Evolutionary conservation across 2,888 invertebrate genomes (phyloP).

Genomic region (Ctenicera cuprea): DNA sequence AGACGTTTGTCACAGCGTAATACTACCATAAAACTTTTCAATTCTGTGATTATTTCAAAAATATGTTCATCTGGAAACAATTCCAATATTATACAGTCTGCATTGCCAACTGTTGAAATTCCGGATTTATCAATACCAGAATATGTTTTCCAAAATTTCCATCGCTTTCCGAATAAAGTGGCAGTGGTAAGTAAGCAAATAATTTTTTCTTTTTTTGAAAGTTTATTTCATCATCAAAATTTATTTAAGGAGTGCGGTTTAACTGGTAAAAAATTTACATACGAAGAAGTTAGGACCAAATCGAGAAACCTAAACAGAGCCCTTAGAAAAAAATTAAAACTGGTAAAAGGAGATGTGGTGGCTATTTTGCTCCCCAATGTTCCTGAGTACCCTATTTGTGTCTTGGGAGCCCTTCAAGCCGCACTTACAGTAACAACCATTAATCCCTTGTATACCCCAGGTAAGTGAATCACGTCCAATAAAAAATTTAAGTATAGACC

Average conservation of each 20-base stretch:
- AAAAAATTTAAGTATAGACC: not conserved
- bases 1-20: not conserved
- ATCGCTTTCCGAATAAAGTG: slow-evolving; percentile 76
- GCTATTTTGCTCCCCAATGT: slow-evolving; percentile 84
- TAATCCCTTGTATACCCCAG: slow-evolving; percentile 81
- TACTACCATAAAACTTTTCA: not conserved
- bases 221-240: no score
- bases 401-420: slow-evolving; percentile 81
- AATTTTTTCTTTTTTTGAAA: no score
- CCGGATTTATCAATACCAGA: slow-evolving; percentile 76
- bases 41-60: not conserved
- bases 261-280: slow-evolving; percentile 84
- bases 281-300: slow-evolving; percentile 78
- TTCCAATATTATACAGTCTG: slow-evolving; percentile 65
- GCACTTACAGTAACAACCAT: slow-evolving; percentile 82
- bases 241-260: slow-evolving; percentile 81
- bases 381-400: slow-evolving; percentile 83
- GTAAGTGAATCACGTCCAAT: slow-evolving; percentile 46
- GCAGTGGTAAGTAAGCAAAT: slow-evolving; percentile 77
- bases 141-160: slow-evolving; percentile 74
- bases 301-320: slow-evolving; percentile 76
- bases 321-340: slow-evolving; percentile 79
- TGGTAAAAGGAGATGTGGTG: slow-evolving; percentile 80
- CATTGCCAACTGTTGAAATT: slow-evolving; percentile 74
- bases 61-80: not conserved